Conservation (phyloP, 2,888 invertebrate genomes). For the Epinotia demarniana region DNA sequence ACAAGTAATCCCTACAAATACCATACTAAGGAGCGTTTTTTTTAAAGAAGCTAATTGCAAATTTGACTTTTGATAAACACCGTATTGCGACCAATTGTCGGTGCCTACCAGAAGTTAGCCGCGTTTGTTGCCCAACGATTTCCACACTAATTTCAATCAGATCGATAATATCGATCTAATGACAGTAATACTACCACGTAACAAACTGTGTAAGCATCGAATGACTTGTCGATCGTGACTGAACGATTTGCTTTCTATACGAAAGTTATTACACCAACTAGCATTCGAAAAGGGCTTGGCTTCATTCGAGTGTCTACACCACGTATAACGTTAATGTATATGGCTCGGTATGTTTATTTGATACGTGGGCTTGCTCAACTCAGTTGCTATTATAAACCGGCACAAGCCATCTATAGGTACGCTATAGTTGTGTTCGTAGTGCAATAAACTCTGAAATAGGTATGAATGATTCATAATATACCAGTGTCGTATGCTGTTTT, state of each 20-base stretch:
- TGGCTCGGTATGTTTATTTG: constrained; percentile 71
- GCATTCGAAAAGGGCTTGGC: constrained; percentile 19
- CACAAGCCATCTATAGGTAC: constrained; percentile 44
- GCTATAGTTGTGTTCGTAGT: constrained; percentile 65
- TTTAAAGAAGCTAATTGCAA: no score
- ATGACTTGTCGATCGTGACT: constrained; percentile 76
- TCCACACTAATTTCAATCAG: constrained; percentile 48
- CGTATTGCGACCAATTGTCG: not conserved
- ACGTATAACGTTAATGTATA: constrained; percentile 26
- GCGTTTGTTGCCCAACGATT: constrained; percentile 29
- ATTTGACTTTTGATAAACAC: no score
- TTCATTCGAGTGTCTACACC: not conserved
- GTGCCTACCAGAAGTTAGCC: not conserved
- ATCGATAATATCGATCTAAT: constrained; percentile 59
- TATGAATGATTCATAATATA: constrained; percentile 47
- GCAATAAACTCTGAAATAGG: constrained; percentile 63
- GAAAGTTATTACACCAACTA: constrained; percentile 73
- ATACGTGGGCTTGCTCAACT: constrained; percentile 80
- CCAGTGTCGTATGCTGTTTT: constrained; percentile 1
- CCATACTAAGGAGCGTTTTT: no score
- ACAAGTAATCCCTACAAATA: no score
- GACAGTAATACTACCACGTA: constrained; percentile 55
- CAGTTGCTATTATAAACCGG: constrained; percentile 63
- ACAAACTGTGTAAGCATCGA: constrained; percentile 53
- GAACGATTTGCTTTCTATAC: constrained; percentile 79